Evolutionary conservation across 2,888 invertebrate species (phyloP).

Genomic region (Steromphala cineraria): DNA sequence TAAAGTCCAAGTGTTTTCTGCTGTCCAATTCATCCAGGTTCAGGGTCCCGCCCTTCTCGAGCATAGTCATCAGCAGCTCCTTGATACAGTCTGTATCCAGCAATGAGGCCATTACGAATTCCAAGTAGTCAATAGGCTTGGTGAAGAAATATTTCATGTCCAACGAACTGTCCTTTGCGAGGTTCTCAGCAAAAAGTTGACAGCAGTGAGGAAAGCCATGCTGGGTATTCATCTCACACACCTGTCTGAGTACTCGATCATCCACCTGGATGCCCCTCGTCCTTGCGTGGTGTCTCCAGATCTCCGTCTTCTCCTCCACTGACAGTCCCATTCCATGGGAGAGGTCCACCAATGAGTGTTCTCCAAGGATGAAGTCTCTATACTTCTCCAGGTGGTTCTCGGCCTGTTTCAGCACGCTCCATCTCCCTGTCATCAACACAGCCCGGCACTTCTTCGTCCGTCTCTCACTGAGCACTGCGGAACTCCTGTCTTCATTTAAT

Average conservation of each 20-base stretch:
- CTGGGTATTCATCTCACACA: background rate
- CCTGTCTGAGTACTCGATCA: background rate
- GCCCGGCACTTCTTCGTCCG: background rate
- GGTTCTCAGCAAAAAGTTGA: background rate
- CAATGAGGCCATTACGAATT: background rate
- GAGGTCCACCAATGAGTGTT: background rate
- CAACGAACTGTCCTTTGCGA: background rate
- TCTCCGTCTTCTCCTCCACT: background rate
- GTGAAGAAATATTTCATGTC: background rate
- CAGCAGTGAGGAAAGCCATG: background rate
- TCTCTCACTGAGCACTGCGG: background rate
- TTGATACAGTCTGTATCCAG: background rate
- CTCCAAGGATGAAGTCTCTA: background rate
- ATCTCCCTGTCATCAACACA: background rate
- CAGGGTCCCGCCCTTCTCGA: background rate
- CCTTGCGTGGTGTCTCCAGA: background rate
- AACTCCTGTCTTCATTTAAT: background rate
- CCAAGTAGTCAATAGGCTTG: background rate
- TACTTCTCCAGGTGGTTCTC: background rate
- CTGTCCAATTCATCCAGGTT: background rate
- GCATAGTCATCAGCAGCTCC: background rate
- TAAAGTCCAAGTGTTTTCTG: background rate
- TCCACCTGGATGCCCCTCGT: background rate
- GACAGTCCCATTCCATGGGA: background rate
- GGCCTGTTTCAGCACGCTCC: background rate